These are phyloP conservation scores for Iguana delicatissima DNA, from an alignment of 2,797 vertebrate species.

Conservation along the genomic window DNA sequence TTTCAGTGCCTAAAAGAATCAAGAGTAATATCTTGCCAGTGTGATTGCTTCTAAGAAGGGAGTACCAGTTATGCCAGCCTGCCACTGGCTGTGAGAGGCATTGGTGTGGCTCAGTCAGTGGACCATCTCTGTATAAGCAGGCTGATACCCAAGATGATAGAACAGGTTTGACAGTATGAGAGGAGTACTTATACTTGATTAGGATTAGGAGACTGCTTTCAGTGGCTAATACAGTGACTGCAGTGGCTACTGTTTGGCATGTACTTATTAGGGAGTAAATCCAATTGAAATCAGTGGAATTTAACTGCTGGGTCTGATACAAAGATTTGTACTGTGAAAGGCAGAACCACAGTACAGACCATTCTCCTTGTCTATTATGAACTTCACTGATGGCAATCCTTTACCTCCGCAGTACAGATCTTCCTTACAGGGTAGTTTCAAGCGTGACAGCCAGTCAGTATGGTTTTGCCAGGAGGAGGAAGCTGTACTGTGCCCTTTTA, in stretches of 20 bases:
- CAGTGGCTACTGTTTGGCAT: too few species aligned
- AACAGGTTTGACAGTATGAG: neutral
- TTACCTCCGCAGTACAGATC: neutral
- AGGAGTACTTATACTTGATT: neutral
- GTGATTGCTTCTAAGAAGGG: constrained; percentile 23
- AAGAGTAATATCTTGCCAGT: constrained; percentile 19
- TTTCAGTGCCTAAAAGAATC: constrained; percentile 20
- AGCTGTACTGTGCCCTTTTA: neutral
- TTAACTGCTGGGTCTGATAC: neutral
- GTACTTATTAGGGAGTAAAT: neutral
- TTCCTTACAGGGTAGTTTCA: neutral
- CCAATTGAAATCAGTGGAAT: neutral
- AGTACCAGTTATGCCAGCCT: neutral
- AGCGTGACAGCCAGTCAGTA: neutral
- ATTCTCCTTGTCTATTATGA: neutral
- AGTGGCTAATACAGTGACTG: too few species aligned
- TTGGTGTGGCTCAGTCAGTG: neutral
- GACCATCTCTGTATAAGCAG: constrained; percentile 76
- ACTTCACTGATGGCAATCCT: neutral
- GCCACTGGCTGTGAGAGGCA: constrained; percentile 4
- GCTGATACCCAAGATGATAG: neutral
- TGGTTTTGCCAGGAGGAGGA: neutral
- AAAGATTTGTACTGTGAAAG: too few species aligned
- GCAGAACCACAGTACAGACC: too few species aligned
- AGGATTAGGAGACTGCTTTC: neutral